Evolutionary conservation across 2,888 invertebrate genomes (phyloP).

Genomic region (Lasioglossum figueresi): DNA sequence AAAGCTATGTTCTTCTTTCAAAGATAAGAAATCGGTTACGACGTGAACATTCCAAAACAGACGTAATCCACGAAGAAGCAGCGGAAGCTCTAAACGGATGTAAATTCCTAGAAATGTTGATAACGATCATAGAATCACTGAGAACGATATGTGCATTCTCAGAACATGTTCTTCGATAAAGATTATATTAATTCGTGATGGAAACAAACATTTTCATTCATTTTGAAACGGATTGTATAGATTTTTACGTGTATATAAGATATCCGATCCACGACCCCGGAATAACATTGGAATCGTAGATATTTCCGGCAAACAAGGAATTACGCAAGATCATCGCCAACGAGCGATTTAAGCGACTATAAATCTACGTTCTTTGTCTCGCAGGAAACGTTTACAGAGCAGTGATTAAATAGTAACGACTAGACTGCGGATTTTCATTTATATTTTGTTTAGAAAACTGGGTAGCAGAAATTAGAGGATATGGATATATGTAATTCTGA

Average conservation of each 20-base stretch:
- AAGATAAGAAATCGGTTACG: neutral
- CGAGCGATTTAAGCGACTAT: constrained; percentile 15
- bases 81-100: constrained; percentile 7
- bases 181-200: neutral
- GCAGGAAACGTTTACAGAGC: neutral
- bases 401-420: neutral
- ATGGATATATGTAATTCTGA: too few species aligned
- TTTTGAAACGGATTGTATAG: neutral
- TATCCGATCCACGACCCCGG: constrained; percentile 9
- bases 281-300: constrained; percentile 20
- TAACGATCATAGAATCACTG: neutral
- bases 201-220: neutral
- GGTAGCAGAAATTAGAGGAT: neutral
- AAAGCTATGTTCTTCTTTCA: neutral
- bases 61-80: neutral
- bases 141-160: neutral
- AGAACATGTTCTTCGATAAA: neutral
- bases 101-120: constrained; percentile 6
- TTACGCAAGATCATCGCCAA: constrained; percentile 28
- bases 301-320: constrained; percentile 10
- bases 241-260: neutral
- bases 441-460: neutral
- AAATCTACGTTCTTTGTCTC: neutral
- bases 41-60: neutral
- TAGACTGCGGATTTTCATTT: neutral